phyloP scores from a whole-genome alignment of 2,888 invertebrate species.

The Watsonalla cultraria region DNA sequence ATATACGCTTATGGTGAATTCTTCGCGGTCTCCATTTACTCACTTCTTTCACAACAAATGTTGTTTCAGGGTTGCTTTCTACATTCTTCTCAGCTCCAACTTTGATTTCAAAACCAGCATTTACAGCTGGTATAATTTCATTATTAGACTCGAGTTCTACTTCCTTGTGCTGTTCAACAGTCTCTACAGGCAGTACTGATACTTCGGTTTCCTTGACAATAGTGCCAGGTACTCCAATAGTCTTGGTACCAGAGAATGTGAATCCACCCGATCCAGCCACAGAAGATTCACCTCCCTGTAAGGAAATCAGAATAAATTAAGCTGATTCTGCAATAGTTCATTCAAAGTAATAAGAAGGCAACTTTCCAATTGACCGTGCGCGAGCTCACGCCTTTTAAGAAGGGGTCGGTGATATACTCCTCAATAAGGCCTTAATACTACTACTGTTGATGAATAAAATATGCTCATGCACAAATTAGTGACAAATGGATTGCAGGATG shows the following conservation, averaged over 20 bases:
- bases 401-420: too few species aligned
- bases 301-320: slow-evolving; percentile 2
- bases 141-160: slow-evolving; percentile 43
- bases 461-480: background rate
- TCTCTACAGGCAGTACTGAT: slow-evolving; percentile 24
- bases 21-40: slow-evolving; percentile 37
- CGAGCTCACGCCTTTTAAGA: too few species aligned
- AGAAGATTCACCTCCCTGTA: slow-evolving; percentile 51
- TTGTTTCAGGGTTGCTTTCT: slow-evolving; percentile 30
- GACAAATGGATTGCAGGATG: background rate
- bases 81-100: slow-evolving; percentile 25
- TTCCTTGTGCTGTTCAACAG: slow-evolving; percentile 34
- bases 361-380: too few species aligned
- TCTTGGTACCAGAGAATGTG: slow-evolving; percentile 41
- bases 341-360: too few species aligned
- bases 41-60: slow-evolving; percentile 58
- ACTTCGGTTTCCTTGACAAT: slow-evolving; percentile 34
- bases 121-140: slow-evolving; percentile 40
- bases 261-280: slow-evolving; percentile 43
- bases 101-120: slow-evolving; percentile 8
- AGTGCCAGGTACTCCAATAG: slow-evolving; percentile 31
- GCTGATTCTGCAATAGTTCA: too few species aligned
- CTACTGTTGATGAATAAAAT: too few species aligned
- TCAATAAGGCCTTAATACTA: too few species aligned
- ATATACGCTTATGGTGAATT: slow-evolving; percentile 1